Percentiles rank a stretch among this genome's conserved stretches.
Evolutionary conservation across 1,140 invertebrate genomes (phyloP).

Genomic region (Hydropsyche tenuis): DNA sequence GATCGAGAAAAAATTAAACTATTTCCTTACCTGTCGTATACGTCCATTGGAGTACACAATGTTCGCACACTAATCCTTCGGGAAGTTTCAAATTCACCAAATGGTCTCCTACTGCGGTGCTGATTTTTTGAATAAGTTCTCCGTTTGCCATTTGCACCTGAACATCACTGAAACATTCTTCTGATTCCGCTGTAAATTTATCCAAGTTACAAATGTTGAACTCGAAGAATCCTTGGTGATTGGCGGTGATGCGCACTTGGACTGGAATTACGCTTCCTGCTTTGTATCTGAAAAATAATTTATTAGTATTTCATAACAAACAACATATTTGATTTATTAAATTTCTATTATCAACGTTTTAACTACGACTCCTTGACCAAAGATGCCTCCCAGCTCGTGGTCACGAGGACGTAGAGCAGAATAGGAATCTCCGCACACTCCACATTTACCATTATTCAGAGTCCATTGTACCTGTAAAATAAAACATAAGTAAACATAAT

Average conservation of each 20-base stretch:
- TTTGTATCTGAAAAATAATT: slow-evolving; percentile 49
- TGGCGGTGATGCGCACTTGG: slow-evolving; percentile 57
- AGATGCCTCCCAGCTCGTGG: slow-evolving; percentile 69
- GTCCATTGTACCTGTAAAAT: no score
- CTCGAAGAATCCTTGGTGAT: slow-evolving; percentile 61
- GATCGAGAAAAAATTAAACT: no score
- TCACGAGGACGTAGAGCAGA: slow-evolving; percentile 60
- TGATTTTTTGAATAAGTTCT: slow-evolving; percentile 43
- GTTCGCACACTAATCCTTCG: slow-evolving; percentile 58
- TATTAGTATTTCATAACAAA: slow-evolving; percentile 6
- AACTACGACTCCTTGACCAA: slow-evolving; percentile 65
- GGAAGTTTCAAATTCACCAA: slow-evolving; percentile 56
- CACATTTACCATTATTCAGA: slow-evolving; percentile 63
- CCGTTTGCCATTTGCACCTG: slow-evolving; percentile 57
- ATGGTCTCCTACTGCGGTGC: slow-evolving; percentile 28
- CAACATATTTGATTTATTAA: no score
- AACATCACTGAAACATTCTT: slow-evolving; percentile 62
- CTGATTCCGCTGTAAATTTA: slow-evolving; percentile 54
- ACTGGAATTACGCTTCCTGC: slow-evolving; percentile 52
- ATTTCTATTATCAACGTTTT: slow-evolving; percentile 43
- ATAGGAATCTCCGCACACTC: slow-evolving; percentile 66
- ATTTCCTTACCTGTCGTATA: slow-evolving; percentile 53
- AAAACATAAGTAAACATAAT: background rate
- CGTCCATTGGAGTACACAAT: slow-evolving; percentile 70
- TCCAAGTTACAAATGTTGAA: slow-evolving; percentile 62